Conservation (phyloP, 2,888 invertebrate species). For the Agapostemon virescens region DNA sequence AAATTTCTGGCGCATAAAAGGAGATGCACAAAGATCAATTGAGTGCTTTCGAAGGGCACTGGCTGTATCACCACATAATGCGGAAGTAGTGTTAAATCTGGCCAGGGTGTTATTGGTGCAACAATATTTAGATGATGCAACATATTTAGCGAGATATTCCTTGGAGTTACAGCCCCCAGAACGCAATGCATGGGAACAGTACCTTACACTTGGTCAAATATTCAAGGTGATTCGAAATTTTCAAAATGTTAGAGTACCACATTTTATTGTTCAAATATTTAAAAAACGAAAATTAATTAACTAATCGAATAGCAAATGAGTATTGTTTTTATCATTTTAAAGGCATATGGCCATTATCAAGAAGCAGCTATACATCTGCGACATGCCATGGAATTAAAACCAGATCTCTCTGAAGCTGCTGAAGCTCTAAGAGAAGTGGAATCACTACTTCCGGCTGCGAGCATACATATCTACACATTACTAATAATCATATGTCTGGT, state of each 20-base stretch:
- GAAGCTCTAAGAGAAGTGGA: slow-evolving; percentile 91
- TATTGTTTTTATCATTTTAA: slow-evolving; percentile 18
- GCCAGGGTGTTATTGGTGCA: slow-evolving; percentile 92
- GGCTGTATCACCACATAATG: slow-evolving; percentile 92
- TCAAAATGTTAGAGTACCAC: background rate
- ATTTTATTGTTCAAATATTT: slow-evolving; percentile 10
- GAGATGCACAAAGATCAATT: slow-evolving; percentile 92
- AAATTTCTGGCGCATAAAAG: slow-evolving; percentile 95
- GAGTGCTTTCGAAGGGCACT: slow-evolving; percentile 94
- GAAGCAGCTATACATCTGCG: slow-evolving; percentile 92
- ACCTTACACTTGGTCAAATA: slow-evolving; percentile 94
- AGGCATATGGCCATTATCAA: slow-evolving; percentile 92
- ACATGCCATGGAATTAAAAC: slow-evolving; percentile 91
- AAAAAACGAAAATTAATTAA: background rate
- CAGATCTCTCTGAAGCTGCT: slow-evolving; percentile 91
- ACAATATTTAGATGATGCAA: slow-evolving; percentile 94
- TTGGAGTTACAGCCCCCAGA: slow-evolving; percentile 92
- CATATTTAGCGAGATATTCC: slow-evolving; percentile 91
- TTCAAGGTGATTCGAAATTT: slow-evolving; percentile 83
- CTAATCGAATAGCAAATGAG: background rate
- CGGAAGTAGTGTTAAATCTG: slow-evolving; percentile 91
- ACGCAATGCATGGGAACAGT: slow-evolving; percentile 94
- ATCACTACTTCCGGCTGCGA: slow-evolving; percentile 88
- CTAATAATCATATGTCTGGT: slow-evolving; percentile 94
- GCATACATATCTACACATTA: slow-evolving; percentile 92